Evolutionary conservation across 2,797 vertebrate species (phyloP).

Genomic region (Hirundo rustica): DNA sequence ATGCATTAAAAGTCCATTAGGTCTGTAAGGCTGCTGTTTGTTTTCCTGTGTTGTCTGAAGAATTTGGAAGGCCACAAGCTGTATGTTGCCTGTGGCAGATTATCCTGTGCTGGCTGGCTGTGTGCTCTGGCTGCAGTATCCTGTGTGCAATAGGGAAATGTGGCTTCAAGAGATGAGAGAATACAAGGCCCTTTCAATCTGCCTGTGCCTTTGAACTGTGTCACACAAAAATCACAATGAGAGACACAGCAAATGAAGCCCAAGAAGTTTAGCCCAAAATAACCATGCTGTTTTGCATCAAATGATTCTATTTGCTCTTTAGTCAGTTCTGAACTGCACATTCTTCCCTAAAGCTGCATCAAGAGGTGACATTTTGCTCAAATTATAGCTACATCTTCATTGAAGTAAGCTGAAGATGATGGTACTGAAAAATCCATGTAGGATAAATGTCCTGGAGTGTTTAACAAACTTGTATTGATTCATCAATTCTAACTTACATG

Average conservation of each 20-base stretch:
- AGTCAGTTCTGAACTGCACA: not conserved
- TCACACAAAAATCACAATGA: not conserved
- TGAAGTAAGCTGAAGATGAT: not conserved
- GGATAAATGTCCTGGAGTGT: not conserved
- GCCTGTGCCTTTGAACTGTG: not conserved
- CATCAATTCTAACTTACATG: not conserved
- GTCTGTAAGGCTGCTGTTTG: not conserved
- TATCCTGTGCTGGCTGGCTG: not conserved
- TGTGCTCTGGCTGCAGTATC: constrained; percentile 1
- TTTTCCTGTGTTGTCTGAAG: constrained; percentile 12
- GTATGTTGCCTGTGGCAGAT: not conserved
- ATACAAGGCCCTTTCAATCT: not conserved
- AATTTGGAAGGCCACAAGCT: constrained; percentile 11
- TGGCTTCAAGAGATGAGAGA: not conserved
- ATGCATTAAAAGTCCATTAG: constrained; percentile 52
- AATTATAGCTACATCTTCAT: not conserved
- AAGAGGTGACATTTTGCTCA: not conserved
- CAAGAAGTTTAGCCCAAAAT: not conserved
- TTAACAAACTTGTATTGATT: not conserved
- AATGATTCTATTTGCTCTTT: not conserved
- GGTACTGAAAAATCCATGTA: not conserved
- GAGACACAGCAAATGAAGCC: not conserved
- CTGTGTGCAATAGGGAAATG: not conserved
- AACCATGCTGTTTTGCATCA: not conserved
- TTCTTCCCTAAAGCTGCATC: not conserved